Conservation (phyloP, 2,888 invertebrate species). For the Meteorus cinctellus region DNA sequence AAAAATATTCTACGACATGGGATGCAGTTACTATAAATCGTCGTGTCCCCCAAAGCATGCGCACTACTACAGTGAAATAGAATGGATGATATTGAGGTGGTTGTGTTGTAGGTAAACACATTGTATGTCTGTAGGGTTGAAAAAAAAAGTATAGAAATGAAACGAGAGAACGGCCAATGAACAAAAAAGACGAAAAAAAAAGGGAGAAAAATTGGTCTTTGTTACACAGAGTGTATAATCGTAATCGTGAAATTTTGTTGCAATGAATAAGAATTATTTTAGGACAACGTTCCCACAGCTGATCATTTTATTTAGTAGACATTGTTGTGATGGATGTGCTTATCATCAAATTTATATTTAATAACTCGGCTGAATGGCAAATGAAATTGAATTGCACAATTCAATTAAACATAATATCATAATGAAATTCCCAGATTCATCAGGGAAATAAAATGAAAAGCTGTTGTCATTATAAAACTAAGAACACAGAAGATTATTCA, state of each 20-base stretch:
- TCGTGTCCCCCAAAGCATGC: not conserved
- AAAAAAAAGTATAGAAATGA: not conserved
- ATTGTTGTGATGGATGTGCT: too few species aligned
- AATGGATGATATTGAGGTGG: not conserved
- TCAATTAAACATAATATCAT: too few species aligned
- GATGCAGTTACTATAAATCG: conserved; percentile 20
- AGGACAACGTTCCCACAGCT: too few species aligned
- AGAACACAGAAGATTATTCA: too few species aligned
- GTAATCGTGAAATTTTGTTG: not conserved
- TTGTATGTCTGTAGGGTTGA: not conserved
- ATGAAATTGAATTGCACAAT: too few species aligned
- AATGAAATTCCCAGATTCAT: too few species aligned
- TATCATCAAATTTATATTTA: too few species aligned
- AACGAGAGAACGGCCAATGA: conserved; percentile 5
- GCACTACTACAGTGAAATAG: not conserved
- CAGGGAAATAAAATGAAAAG: too few species aligned
- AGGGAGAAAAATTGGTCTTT: not conserved
- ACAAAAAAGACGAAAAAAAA: not conserved
- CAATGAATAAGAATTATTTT: not conserved
- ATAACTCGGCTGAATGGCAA: too few species aligned
- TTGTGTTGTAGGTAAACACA: not conserved
- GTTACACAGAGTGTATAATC: not conserved
- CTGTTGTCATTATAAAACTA: too few species aligned
- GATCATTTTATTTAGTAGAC: too few species aligned
- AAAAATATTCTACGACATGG: conserved; percentile 14